Conservation (phyloP, 2,113 vertebrate species). For the Buteo buteo region DNA sequence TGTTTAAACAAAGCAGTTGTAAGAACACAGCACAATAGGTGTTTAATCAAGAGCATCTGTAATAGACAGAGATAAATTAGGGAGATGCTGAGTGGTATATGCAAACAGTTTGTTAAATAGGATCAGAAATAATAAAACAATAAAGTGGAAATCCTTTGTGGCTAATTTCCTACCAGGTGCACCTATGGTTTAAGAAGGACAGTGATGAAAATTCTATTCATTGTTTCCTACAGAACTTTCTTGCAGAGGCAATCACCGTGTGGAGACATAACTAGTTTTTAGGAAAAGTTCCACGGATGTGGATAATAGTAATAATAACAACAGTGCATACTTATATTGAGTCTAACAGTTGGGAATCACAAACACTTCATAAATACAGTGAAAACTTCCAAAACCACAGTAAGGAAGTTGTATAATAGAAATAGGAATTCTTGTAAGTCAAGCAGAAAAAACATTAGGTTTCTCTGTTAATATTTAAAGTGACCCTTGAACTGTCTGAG, state of each 20-base stretch:
- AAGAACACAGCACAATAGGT: not conserved
- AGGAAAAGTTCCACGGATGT: not conserved
- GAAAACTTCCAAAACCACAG: not conserved
- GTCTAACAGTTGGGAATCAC: not conserved
- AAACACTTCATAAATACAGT: not conserved
- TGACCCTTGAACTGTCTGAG: not conserved
- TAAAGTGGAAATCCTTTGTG: not conserved
- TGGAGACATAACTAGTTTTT: not conserved
- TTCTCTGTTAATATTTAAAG: not conserved
- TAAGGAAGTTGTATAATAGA: not conserved
- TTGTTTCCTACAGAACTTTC: not conserved
- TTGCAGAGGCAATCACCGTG: not conserved
- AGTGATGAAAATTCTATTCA: not conserved
- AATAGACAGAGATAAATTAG: constrained; percentile 31
- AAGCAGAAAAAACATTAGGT: not conserved
- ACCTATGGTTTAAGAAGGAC: not conserved
- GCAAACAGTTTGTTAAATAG: not conserved
- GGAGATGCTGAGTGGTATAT: not conserved
- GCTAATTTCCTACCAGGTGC: not conserved
- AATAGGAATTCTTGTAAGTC: not conserved
- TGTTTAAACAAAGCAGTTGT: not conserved
- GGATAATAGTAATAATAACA: not conserved
- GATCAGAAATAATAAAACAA: not conserved
- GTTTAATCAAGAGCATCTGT: not conserved
- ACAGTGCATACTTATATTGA: too few relatives aligned